Percentiles rank a stretch among this genome's conserved stretches.
Conservation (phyloP, 2,797 vertebrate species). For the Danio albolineatus region DNA sequence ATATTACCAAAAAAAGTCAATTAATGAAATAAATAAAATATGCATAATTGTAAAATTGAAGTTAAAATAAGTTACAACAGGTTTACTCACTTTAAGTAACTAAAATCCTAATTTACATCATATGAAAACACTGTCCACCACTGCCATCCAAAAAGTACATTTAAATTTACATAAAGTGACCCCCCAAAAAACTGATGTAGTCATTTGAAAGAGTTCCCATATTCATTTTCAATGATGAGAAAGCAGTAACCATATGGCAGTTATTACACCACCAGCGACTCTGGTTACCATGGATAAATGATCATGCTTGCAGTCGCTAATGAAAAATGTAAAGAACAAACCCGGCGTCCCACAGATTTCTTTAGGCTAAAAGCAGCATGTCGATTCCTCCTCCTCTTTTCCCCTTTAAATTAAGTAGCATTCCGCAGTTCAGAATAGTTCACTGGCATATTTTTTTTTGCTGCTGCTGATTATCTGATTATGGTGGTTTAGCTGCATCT, state of each 20-base stretch:
- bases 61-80: too few species aligned
- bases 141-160: not conserved
- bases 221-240: not conserved
- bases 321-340: slow-evolving; percentile 23
- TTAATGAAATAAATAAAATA: too few species aligned
- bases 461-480: slow-evolving; percentile 26
- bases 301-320: slow-evolving; percentile 2
- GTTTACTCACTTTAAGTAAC: too few species aligned
- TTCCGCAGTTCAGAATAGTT: slow-evolving; percentile 11
- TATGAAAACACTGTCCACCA: too few species aligned
- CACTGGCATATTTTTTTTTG: slow-evolving; percentile 13
- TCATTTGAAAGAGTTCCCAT: not conserved
- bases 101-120: too few species aligned
- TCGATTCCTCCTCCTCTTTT: not conserved
- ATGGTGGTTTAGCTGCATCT: slow-evolving; percentile 30
- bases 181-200: not conserved
- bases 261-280: not conserved
- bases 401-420: slow-evolving; percentile 8
- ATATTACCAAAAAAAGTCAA: too few species aligned
- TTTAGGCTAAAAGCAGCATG: slow-evolving; percentile 20
- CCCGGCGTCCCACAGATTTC: not conserved
- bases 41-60: too few species aligned
- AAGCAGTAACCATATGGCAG: not conserved
- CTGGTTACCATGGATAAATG: slow-evolving; percentile 17
- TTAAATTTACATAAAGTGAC: not conserved